A percentile compares a stretch with the other conserved stretches of the same genome.
phyloP scores from a whole-genome alignment of 2,797 vertebrate species.

The Pangasius macronema region DNA sequence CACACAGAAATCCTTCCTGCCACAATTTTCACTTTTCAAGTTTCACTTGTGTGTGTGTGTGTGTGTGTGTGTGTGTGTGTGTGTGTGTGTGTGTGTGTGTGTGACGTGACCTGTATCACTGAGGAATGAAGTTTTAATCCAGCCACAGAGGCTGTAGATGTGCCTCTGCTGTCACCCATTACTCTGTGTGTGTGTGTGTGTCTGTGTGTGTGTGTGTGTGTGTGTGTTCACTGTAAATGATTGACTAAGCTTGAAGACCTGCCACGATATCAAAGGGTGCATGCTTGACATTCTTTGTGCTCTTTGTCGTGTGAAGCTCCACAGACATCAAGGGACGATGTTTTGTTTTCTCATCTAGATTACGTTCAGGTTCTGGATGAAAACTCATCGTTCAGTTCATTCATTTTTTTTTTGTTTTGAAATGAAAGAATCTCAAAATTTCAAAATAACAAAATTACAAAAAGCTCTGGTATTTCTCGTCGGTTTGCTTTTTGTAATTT shows the following conservation, averaged over 20 bases:
- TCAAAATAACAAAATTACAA: neutral
- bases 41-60: neutral
- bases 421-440: neutral
- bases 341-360: neutral
- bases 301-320: neutral
- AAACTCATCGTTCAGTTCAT: neutral
- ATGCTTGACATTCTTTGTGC: slow-evolving; percentile 56
- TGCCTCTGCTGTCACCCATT: neutral
- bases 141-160: neutral
- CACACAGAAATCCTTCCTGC: neutral
- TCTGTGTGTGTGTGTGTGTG: slow-evolving; percentile 54
- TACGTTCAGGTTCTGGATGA: neutral
- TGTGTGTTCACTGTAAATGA: slow-evolving; percentile 70
- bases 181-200: neutral
- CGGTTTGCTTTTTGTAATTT: neutral
- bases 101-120: no score
- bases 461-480: neutral
- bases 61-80: neutral
- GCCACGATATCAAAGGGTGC: slow-evolving; percentile 48
- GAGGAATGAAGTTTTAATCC: neutral
- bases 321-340: neutral
- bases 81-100: neutral
- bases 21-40: neutral
- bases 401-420: neutral
- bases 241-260: slow-evolving; percentile 59